Base-by-base conservation (phyloP, 2,113 vertebrate genomes). In the Motacilla alba region DNA sequence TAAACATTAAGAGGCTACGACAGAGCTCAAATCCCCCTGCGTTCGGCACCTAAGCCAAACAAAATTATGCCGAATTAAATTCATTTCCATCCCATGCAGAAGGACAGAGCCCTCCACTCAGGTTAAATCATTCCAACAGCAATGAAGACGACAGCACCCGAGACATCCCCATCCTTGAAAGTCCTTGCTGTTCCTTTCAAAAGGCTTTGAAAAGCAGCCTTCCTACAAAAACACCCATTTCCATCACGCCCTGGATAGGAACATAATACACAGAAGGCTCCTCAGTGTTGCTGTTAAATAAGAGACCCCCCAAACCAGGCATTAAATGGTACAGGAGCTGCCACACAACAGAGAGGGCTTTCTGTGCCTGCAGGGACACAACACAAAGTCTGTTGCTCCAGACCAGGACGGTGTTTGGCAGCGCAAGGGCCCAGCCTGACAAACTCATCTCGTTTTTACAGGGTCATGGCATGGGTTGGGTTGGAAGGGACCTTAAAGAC, bases 251-350 rank as follows among this genome's bases (percentile, higher is more conserved):
- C 86, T 15, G 59, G 23, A 49, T 4, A 39, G 64, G 7, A 94
- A 47, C 60, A 96, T 80, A 96, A 95, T 93, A 6, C 95, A 96
- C 93, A 97, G 91, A 97, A 30, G 93, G 70, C 94, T 95, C 67
- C 69, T 96, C 94, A 97, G 95, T 95, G n/a, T 26, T 0, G 47
- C 77, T 2, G 67, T 72, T 83, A 95, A 94, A 95, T 92, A 26
- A 22, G 86, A 95, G 87, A 84, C 39, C 72, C 85, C 92, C 55
- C 69, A 78, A 37, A 26, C 88, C 93, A 95, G 93, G 95, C 94
- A 80, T 95, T 1, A 73, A 89, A 68, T 95, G 89, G 83, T 93
- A 95, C 93, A 94, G 94, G 94, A 93, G 92, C 91, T 87, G 2
- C 3, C 76, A 46, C n/a, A 43, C 86, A 95, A 92, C 95, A 96